phyloP scores from a whole-genome alignment of 2,113 vertebrate species.

The Bufo bufo region DNA sequence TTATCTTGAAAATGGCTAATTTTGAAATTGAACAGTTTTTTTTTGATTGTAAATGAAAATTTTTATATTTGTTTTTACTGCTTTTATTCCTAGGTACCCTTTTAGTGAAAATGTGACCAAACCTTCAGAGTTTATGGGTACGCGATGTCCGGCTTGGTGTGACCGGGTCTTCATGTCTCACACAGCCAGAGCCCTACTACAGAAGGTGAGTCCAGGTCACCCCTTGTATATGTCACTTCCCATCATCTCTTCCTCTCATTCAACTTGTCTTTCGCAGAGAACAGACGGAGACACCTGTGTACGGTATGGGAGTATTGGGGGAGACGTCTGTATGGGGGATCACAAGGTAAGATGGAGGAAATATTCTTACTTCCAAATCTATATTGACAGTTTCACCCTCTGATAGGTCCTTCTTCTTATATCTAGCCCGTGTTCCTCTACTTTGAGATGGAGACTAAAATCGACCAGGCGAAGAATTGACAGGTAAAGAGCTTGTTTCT shows the following conservation, averaged over 20 bases:
- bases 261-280: slow-evolving; percentile 62
- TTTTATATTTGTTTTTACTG: neutral
- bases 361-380: neutral
- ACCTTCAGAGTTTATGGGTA: slow-evolving; percentile 81
- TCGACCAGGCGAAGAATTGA: neutral
- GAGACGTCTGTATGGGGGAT: slow-evolving; percentile 81
- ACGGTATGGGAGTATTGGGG: slow-evolving; percentile 76
- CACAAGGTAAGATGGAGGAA: slow-evolving; percentile 74
- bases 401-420: neutral
- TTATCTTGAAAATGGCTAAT: neutral
- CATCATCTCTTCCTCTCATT: neutral
- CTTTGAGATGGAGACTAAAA: slow-evolving; percentile 70
- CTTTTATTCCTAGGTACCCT: slow-evolving; percentile 73
- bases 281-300: slow-evolving; percentile 61
- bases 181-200: slow-evolving; percentile 65
- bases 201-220: slow-evolving; percentile 62
- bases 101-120: slow-evolving; percentile 80
- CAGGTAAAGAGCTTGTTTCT: neutral
- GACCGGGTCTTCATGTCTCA: slow-evolving; percentile 81
- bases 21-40: neutral
- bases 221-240: neutral
- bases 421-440: slow-evolving; percentile 78
- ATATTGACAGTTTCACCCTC: neutral
- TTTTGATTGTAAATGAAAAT: too few species aligned
- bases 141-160: slow-evolving; percentile 83